Conservation (phyloP, 2,888 invertebrate species). For the Sphecodes monilicornis region DNA sequence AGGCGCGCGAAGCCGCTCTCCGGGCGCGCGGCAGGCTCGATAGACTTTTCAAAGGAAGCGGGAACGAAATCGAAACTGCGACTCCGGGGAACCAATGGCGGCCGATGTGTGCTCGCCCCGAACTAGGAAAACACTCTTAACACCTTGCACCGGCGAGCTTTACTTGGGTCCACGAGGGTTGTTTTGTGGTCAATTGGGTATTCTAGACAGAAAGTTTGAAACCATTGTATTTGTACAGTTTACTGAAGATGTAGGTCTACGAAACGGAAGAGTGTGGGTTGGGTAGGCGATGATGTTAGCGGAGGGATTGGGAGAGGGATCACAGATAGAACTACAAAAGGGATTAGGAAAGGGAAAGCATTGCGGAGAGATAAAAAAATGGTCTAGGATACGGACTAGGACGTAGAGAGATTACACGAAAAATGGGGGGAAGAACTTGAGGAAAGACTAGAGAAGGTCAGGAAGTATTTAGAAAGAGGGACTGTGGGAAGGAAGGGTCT, state of each 20-base stretch:
- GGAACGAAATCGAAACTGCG: slow-evolving; percentile 26
- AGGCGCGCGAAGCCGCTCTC: slow-evolving; percentile 16
- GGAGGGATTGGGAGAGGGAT: neutral
- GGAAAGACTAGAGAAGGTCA: no score
- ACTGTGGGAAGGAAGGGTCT: no score
- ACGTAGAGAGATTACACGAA: no score
- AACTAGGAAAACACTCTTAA: slow-evolving; percentile 2
- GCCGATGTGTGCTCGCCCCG: neutral
- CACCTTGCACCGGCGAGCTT: neutral
- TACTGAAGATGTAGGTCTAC: neutral
- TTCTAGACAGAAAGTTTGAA: neutral
- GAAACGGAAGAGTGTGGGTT: neutral
- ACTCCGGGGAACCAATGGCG: neutral
- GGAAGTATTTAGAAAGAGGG: no score
- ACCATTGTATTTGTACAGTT: neutral
- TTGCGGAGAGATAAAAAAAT: no score
- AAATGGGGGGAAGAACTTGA: no score
- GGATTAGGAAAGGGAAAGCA: no score
- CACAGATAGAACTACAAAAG: neutral
- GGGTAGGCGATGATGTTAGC: neutral
- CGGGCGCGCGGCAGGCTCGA: slow-evolving; percentile 17
- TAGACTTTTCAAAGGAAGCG: slow-evolving; percentile 9
- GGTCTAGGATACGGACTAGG: no score
- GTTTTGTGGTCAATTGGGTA: neutral
- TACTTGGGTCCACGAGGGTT: neutral